Evolutionary conservation across 2,797 vertebrate genomes (phyloP).

Genomic region (Mormyrops attenuatus): DNA sequence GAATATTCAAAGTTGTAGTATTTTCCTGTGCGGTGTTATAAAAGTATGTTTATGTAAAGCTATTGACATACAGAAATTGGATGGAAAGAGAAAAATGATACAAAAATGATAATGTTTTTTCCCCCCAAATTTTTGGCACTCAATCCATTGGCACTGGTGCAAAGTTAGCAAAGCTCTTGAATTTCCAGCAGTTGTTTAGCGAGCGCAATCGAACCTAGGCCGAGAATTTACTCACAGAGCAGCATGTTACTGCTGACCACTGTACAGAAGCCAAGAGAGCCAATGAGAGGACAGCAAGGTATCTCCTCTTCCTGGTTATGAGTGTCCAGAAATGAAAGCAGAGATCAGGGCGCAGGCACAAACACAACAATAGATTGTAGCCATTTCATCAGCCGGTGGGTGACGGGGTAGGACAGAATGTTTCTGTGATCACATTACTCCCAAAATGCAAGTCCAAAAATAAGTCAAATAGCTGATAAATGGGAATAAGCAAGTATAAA

Average conservation of each 20-base stretch:
- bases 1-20: background rate
- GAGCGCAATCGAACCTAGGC: background rate
- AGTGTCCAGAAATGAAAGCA: background rate
- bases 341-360: background rate
- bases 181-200: background rate
- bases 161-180: background rate
- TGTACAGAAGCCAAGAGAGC: background rate
- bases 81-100: background rate
- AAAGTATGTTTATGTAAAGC: background rate
- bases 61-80: background rate
- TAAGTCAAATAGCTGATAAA: too few species aligned
- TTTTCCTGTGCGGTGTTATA: background rate
- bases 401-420: slow-evolving; percentile 15
- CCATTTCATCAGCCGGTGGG: slow-evolving; percentile 31
- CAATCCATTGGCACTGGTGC: background rate
- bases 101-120: background rate
- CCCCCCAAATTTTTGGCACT: background rate
- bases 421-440: slow-evolving; percentile 13
- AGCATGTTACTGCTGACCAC: background rate
- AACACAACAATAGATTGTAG: slow-evolving; percentile 30
- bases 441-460: background rate
- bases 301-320: background rate
- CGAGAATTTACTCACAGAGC: background rate
- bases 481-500: background rate
- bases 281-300: background rate